These are phyloP conservation scores for Allolobophora icterica DNA, from an alignment of 2,888 invertebrate genomes.

Conservation along the genomic window DNA sequence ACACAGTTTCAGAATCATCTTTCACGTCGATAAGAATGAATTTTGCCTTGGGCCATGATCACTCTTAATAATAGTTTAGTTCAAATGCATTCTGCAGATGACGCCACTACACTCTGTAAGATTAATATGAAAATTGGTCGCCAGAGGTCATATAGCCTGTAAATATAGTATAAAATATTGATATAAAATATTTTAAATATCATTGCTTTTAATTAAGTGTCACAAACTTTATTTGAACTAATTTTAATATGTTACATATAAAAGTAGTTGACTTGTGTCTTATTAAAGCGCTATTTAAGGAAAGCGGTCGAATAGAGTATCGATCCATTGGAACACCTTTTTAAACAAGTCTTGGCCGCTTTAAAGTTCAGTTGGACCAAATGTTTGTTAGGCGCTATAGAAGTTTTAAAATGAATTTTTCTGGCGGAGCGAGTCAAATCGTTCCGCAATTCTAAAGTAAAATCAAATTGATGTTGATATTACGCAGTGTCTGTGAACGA, in stretches of 20 bases:
- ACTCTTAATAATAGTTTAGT: background rate
- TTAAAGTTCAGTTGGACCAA: background rate
- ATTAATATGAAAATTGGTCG: background rate
- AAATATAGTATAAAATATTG: background rate
- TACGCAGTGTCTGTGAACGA: background rate
- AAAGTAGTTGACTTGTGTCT: background rate
- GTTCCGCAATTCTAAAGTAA: background rate
- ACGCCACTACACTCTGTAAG: background rate
- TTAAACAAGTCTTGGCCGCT: background rate
- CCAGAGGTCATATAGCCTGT: background rate
- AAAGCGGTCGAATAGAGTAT: background rate
- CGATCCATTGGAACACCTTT: background rate
- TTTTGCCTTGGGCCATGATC: background rate
- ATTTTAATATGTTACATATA: background rate
- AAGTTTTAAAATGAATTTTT: background rate
- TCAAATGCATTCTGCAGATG: background rate
- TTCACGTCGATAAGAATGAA: background rate
- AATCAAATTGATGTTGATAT: background rate
- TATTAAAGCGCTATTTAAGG: background rate
- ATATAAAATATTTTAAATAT: background rate
- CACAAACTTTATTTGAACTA: background rate
- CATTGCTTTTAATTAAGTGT: background rate
- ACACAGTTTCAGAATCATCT: too few relatives aligned
- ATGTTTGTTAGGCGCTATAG: background rate
- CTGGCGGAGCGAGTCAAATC: background rate